Percentiles rank a stretch among this genome's conserved stretches.
These are phyloP conservation scores for Epsilonema sp. DNA, from an alignment of 2,888 invertebrate species.

Conservation along the genomic window DNA sequence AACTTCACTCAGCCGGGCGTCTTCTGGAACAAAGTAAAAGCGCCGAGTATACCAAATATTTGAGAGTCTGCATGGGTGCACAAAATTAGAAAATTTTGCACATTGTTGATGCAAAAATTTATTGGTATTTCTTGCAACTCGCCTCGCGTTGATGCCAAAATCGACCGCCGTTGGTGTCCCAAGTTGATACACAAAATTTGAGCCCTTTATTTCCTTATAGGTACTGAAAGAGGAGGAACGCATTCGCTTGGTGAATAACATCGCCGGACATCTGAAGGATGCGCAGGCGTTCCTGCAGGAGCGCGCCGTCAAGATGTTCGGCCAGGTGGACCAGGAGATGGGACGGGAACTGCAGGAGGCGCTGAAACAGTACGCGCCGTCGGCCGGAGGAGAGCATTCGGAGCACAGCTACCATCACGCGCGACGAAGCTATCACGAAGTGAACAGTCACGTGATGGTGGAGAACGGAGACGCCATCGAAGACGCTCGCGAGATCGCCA, in stretches of 20 bases:
- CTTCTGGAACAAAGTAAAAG: constrained; percentile 54
- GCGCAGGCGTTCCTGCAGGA: constrained; percentile 66
- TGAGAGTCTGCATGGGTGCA: constrained; percentile 2
- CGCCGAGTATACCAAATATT: not conserved
- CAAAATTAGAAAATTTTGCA: no score
- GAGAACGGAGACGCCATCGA: no score
- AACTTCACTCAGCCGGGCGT: constrained; percentile 61
- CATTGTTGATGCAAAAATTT: no score
- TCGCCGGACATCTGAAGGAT: constrained; percentile 52
- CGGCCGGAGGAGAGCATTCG: not conserved
- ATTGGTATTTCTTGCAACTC: no score
- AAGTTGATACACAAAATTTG: no score
- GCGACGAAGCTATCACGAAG: no score
- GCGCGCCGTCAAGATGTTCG: constrained; percentile 60
- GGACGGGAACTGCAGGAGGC: constrained; percentile 45
- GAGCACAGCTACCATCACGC: no score
- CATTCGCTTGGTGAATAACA: constrained; percentile 52
- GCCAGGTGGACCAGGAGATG: constrained; percentile 55
- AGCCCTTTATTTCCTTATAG: constrained; percentile 20
- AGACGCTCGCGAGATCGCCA: no score
- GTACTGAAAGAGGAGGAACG: constrained; percentile 49
- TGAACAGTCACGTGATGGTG: no score
- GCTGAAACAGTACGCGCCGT: no score
- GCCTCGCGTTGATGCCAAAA: no score
- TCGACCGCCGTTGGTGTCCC: no score